Evolutionary conservation across 2,888 invertebrate species (phyloP).

Genomic region (Eupithecia subfuscata): DNA sequence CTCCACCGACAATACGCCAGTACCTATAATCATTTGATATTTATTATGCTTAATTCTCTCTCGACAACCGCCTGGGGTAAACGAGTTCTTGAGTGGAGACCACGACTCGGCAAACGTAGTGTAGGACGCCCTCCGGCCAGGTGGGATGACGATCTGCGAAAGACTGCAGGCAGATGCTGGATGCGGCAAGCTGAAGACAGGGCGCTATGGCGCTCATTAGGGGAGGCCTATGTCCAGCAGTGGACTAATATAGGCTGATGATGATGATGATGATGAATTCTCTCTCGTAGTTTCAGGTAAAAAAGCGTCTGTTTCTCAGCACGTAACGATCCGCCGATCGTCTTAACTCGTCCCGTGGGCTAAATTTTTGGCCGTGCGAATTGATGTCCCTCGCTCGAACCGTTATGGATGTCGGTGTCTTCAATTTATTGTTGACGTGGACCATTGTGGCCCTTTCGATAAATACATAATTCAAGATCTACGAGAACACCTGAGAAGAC

Average conservation of each 20-base stretch:
- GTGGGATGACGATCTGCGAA: no score
- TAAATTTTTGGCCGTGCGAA: slow-evolving; percentile 50
- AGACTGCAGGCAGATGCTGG: no score
- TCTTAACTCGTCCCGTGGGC: slow-evolving; percentile 50
- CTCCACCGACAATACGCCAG: slow-evolving; percentile 13
- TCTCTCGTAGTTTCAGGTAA: background rate
- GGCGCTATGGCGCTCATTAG: no score
- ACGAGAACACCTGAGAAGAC: slow-evolving; percentile 23
- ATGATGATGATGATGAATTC: no score
- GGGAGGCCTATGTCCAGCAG: no score
- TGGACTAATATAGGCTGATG: no score
- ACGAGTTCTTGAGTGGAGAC: no score
- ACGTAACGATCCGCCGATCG: slow-evolving; percentile 36
- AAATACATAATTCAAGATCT: slow-evolving; percentile 45
- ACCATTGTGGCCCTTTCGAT: slow-evolving; percentile 40
- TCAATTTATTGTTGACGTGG: slow-evolving; percentile 54
- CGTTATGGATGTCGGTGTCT: slow-evolving; percentile 49
- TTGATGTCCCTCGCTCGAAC: slow-evolving; percentile 47
- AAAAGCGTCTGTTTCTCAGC: background rate
- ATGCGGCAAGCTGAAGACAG: no score
- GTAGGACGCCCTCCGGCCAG: no score
- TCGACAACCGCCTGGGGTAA: no score
- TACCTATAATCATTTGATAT: slow-evolving; percentile 4
- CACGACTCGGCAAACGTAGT: no score
- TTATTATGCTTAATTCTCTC: slow-evolving; percentile 1